Evolutionary conservation across 2,113 vertebrate species (phyloP).

Genomic region (Theristicus caerulescens): DNA sequence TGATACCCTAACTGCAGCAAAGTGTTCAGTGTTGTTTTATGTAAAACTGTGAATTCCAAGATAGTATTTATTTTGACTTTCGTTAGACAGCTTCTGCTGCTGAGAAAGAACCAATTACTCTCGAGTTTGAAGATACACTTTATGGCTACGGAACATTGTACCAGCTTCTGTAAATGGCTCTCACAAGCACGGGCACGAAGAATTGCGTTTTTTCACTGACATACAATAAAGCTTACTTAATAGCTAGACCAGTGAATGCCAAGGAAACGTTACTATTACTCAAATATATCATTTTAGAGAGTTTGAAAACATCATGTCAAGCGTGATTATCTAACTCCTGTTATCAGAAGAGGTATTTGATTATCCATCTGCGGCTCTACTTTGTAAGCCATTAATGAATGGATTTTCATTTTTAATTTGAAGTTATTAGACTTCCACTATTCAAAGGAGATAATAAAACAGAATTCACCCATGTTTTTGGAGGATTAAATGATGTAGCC

Average conservation of each 20-base stretch:
- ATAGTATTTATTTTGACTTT: not conserved
- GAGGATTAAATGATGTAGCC: not conserved
- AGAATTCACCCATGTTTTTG: not conserved
- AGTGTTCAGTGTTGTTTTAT: not conserved
- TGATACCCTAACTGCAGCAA: not conserved
- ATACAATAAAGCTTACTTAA: not conserved
- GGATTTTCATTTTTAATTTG: not conserved
- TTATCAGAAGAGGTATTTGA: not conserved
- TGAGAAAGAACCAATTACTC: not conserved
- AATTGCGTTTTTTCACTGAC: not conserved
- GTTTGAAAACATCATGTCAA: not conserved
- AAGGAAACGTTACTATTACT: not conserved
- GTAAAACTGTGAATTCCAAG: not conserved
- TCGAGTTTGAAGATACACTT: not conserved
- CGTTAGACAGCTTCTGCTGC: not conserved
- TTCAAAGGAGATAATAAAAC: not conserved
- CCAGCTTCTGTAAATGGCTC: not conserved
- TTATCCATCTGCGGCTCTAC: not conserved
- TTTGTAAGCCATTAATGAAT: not conserved
- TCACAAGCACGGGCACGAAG: rapidly evolving
- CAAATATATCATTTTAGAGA: not conserved
- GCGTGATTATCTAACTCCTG: not conserved
- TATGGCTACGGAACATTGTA: not conserved
- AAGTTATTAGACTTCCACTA: not conserved
- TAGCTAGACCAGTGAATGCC: not conserved